These are phyloP conservation scores for Oxytorus armatus DNA, from an alignment of 2,888 invertebrate genomes.

Conservation along the genomic window DNA sequence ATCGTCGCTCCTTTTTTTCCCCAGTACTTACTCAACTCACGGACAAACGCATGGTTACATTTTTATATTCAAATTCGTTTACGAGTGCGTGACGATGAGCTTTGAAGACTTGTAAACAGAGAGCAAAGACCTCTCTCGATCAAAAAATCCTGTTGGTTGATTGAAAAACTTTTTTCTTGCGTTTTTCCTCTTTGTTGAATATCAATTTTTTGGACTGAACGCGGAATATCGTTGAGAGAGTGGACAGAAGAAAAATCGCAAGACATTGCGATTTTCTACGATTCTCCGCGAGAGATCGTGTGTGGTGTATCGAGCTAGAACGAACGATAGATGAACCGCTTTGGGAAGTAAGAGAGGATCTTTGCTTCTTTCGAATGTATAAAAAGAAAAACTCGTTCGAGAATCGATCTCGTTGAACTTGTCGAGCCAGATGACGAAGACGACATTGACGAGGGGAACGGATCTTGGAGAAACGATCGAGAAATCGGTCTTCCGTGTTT, in stretches of 20 bases:
- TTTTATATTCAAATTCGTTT: conserved; percentile 29
- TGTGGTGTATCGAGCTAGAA: conserved; percentile 22
- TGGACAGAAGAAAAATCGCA: not conserved
- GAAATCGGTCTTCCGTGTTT: conserved; percentile 9
- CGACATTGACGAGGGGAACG: conserved; percentile 14
- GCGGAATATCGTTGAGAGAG: conserved; percentile 2
- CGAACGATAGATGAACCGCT: conserved; percentile 34
- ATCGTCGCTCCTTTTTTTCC: conserved; percentile 21
- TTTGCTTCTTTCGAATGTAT: conserved; percentile 30
- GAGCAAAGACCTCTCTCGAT: conserved; percentile 52
- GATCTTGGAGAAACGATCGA: conserved; percentile 47
- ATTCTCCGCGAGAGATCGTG: conserved; percentile 17
- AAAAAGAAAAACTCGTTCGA: conserved; percentile 48
- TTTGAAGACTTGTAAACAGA: conserved; percentile 1
- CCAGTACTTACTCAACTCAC: conserved; percentile 37
- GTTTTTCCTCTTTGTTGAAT: conserved; percentile 21
- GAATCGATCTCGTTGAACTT: conserved; percentile 54
- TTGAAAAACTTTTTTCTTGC: not conserved
- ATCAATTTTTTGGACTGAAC: conserved; percentile 12
- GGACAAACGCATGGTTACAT: conserved; percentile 20
- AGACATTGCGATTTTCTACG: conserved; percentile 33
- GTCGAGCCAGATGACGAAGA: conserved; percentile 46
- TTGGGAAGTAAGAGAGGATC: conserved; percentile 25
- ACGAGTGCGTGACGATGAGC: not conserved
- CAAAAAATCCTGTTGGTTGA: not conserved